A percentile compares a stretch with the other conserved stretches of the same genome.
phyloP scores from a whole-genome alignment of 2,113 vertebrate species.

The Glareola pratincola region DNA sequence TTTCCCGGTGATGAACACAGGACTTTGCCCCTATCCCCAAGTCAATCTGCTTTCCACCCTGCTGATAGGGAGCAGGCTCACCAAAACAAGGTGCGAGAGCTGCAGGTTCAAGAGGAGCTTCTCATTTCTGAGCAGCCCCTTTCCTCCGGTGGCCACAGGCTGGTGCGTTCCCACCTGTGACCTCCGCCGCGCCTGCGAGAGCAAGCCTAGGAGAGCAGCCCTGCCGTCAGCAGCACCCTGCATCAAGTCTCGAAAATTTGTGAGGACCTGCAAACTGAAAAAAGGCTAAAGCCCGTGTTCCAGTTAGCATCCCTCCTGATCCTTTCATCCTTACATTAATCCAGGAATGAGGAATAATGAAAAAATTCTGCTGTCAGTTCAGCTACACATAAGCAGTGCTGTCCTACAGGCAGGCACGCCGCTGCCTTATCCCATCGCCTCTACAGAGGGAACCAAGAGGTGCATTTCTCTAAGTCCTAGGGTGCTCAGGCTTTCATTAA shows the following conservation, averaged over 20 bases:
- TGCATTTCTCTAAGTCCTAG: not conserved
- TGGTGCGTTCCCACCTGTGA: not conserved
- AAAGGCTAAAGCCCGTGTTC: not conserved
- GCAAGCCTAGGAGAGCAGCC: not conserved
- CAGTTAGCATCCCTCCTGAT: not conserved
- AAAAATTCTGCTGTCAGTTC: not conserved
- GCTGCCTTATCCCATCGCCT: not conserved
- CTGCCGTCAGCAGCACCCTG: not conserved
- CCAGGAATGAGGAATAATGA: not conserved
- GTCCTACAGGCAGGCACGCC: not conserved
- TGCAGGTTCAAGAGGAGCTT: not conserved
- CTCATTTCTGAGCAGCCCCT: not conserved
- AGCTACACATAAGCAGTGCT: not conserved
- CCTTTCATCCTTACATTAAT: not conserved
- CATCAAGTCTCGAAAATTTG: not conserved
- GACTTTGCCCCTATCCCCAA: not conserved
- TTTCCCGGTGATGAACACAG: not conserved
- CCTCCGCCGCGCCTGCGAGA: not conserved
- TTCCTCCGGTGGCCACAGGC: not conserved
- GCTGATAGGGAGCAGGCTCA: not conserved
- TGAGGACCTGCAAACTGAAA: not conserved
- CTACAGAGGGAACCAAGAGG: not conserved
- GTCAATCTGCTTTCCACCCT: not conserved
- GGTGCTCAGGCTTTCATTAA: not conserved
- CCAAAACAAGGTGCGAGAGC: not conserved